These are phyloP conservation scores for Bibio marci DNA, from an alignment of 2,888 invertebrate species.

Conservation along the genomic window DNA sequence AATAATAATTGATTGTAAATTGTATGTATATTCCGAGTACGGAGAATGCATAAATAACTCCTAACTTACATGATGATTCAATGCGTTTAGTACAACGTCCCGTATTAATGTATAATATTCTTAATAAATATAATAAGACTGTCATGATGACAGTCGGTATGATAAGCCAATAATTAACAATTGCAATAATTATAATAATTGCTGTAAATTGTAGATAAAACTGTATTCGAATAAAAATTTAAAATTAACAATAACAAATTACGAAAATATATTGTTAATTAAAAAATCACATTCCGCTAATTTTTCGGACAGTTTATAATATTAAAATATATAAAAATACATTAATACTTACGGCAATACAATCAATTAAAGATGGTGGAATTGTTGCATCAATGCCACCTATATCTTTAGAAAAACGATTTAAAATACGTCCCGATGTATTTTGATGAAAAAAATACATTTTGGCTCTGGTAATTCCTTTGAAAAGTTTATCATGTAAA, in stretches of 20 bases:
- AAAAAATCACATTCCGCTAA: too few relatives aligned
- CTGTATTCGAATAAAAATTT: constrained; percentile 11
- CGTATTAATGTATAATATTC: constrained; percentile 36
- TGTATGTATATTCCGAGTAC: too few relatives aligned
- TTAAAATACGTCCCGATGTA: constrained; percentile 49
- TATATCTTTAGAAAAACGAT: constrained; percentile 62
- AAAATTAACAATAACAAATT: too few relatives aligned
- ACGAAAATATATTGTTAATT: too few relatives aligned
- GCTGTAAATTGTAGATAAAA: constrained; percentile 25
- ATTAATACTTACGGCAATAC: constrained; percentile 32
- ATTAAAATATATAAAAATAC: background rate
- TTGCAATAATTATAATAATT: constrained; percentile 45
- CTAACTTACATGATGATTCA: constrained; percentile 22
- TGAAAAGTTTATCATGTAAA: constrained; percentile 67
- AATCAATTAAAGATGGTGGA: constrained; percentile 41
- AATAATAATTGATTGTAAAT: constrained; percentile 8
- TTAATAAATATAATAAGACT: constrained; percentile 37
- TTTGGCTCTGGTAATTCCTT: constrained; percentile 48
- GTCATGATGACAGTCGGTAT: constrained; percentile 41
- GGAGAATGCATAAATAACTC: too few relatives aligned
- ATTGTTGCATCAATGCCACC: constrained; percentile 43
- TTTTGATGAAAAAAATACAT: constrained; percentile 68
- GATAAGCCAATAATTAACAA: constrained; percentile 43
- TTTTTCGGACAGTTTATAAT: constrained; percentile 24
- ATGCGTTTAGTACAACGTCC: constrained; percentile 35